A percentile compares a stretch with the other conserved stretches of the same genome.
phyloP scores from a whole-genome alignment of 2,888 invertebrate species.

The Ceramica pisi region DNA sequence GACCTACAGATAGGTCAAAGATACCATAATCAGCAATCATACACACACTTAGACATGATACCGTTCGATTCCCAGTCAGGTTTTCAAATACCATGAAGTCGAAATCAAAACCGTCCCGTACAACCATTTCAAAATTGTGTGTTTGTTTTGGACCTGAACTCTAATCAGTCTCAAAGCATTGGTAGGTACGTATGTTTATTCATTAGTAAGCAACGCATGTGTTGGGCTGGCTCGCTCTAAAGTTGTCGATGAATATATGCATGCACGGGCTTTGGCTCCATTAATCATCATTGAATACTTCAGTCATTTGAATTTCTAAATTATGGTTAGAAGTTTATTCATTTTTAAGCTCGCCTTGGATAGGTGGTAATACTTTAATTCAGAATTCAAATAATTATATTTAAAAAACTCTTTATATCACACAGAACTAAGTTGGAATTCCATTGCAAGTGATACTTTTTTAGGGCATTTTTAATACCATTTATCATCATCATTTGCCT shows the following conservation, averaged over 20 bases:
- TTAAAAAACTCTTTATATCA: too few species aligned
- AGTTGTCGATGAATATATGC: conserved; percentile 62
- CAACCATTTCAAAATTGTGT: neutral
- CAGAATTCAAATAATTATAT: too few species aligned
- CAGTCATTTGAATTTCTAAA: conserved; percentile 10
- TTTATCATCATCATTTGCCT: too few species aligned
- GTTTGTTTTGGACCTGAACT: conserved; percentile 11
- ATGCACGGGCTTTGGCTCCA: conserved; percentile 33
- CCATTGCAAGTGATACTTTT: neutral
- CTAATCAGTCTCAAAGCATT: conserved; percentile 53
- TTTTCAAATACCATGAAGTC: neutral
- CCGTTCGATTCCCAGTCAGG: neutral
- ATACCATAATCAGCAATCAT: too few species aligned
- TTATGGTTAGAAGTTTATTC: neutral
- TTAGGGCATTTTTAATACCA: too few species aligned
- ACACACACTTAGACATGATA: too few species aligned
- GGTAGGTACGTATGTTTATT: conserved; percentile 59
- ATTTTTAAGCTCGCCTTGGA: neutral
- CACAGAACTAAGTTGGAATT: neutral
- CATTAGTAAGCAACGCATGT: conserved; percentile 53
- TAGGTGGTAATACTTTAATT: too few species aligned
- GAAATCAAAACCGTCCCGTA: neutral
- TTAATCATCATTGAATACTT: conserved; percentile 37
- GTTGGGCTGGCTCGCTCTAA: conserved; percentile 42
- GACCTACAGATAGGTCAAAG: too few species aligned